Percentiles rank a stretch among this genome's conserved stretches.
These are phyloP conservation scores for Chelonus formosanus DNA, from an alignment of 2,888 invertebrate species.

Conservation along the genomic window DNA sequence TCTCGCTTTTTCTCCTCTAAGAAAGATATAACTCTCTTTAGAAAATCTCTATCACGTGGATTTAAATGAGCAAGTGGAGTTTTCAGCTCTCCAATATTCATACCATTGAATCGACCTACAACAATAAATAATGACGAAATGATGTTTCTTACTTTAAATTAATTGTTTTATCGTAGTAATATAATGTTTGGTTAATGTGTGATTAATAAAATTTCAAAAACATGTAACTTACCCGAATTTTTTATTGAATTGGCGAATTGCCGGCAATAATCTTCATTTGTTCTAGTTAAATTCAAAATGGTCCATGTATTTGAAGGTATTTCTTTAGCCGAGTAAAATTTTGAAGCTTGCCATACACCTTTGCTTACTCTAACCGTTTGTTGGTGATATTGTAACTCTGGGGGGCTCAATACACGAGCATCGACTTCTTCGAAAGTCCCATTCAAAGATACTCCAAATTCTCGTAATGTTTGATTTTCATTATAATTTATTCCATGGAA, in stretches of 20 bases:
- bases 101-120: no score
- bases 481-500: slow-evolving; percentile 59
- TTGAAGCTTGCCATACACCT: slow-evolving; percentile 65
- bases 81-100: no score
- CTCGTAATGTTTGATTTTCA: slow-evolving; percentile 70
- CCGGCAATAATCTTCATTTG: slow-evolving; percentile 42
- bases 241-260: no score
- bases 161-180: no score
- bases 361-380: slow-evolving; percentile 51
- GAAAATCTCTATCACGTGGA: no score
- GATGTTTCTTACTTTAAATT: no score
- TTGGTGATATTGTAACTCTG: slow-evolving; percentile 75
- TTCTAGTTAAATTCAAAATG: slow-evolving; percentile 61
- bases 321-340: slow-evolving; percentile 53
- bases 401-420: slow-evolving; percentile 83
- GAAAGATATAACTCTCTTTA: no score
- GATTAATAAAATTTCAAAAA: no score
- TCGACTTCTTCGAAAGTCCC: slow-evolving; percentile 78
- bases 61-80: no score
- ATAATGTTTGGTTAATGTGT: no score
- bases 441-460: slow-evolving; percentile 84
- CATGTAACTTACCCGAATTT: no score
- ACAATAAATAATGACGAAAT: no score
- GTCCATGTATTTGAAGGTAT: slow-evolving; percentile 64
- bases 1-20: slow-evolving; percentile 47